Conservation (phyloP, 1,140 invertebrate species). For the Caenorhabditis briggsae region DNA sequence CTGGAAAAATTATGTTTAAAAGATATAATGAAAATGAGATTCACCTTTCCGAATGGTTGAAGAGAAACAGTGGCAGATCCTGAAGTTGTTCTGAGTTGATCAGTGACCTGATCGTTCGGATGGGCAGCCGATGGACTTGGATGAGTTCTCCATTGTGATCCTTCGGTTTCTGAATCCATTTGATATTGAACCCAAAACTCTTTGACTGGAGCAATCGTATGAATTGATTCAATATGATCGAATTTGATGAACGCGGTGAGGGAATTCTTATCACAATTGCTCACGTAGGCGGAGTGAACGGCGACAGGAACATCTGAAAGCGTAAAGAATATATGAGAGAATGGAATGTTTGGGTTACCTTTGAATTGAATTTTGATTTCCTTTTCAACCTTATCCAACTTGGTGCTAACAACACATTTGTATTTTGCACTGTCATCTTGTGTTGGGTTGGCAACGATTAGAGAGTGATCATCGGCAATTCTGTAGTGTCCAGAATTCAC, state of each 20-base stretch:
- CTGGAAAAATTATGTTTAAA: constrained; percentile 78
- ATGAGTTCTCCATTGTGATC: constrained; percentile 71
- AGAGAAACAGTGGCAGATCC: constrained; percentile 70
- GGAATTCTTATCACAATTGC: constrained; percentile 81
- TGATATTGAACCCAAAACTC: constrained; percentile 78
- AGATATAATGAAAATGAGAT: not conserved
- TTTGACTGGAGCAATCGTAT: constrained; percentile 71
- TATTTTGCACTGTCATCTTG: constrained; percentile 94
- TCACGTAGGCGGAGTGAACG: constrained; percentile 83
- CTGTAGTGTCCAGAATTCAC: constrained; percentile 64
- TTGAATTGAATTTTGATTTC: constrained; percentile 92
- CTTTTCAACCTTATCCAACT: constrained; percentile 87
- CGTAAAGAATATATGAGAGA: not conserved
- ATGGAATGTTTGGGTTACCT: constrained; percentile 79
- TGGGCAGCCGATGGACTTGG: constrained; percentile 73
- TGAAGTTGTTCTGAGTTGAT: constrained; percentile 66
- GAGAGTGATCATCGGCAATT: constrained; percentile 86
- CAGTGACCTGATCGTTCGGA: constrained; percentile 69
- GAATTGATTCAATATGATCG: constrained; percentile 90
- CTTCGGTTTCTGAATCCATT: constrained; percentile 73
- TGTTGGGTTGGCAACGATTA: constrained; percentile 93
- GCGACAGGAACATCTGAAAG: constrained; percentile 90
- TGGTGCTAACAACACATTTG: constrained; percentile 91
- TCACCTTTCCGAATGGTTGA: constrained; percentile 75
- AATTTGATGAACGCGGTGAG: constrained; percentile 86